phyloP scores from a whole-genome alignment of 2,113 vertebrate species.

The Chinchilla lanigera region DNA sequence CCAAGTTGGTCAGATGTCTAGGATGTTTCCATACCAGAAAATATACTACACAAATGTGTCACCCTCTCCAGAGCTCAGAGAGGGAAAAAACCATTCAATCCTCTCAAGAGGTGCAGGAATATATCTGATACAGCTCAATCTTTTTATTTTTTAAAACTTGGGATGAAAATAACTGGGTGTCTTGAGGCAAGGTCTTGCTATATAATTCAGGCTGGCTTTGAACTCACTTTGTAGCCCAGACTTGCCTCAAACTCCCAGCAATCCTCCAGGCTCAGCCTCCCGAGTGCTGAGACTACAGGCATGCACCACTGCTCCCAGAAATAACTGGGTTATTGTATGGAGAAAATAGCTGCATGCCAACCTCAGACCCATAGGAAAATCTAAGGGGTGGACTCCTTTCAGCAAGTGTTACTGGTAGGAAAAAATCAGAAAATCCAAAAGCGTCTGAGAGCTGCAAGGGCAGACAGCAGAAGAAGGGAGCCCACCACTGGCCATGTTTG shows the following conservation, averaged over 20 bases:
- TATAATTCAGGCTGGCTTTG: background rate
- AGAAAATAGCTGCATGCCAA: background rate
- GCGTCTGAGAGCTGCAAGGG: background rate
- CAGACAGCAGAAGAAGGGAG: background rate
- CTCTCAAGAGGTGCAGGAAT: background rate
- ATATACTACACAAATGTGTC: accelerated
- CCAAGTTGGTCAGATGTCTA: too few species aligned
- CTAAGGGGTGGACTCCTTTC: background rate
- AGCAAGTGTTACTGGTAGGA: background rate
- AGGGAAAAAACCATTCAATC: background rate
- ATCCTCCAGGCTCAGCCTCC: background rate
- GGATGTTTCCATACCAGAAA: background rate
- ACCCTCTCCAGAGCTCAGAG: background rate
- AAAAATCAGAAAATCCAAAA: background rate
- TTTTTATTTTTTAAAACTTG: too few species aligned
- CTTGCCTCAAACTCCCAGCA: background rate
- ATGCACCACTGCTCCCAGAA: background rate
- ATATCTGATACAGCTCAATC: background rate
- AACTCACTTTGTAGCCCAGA: background rate
- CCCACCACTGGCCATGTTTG: background rate
- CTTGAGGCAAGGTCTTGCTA: background rate
- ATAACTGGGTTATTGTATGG: background rate
- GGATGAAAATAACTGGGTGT: background rate
- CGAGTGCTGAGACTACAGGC: background rate
- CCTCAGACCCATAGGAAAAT: accelerated